Conservation (phyloP, 1,140 invertebrate species). For the Caenorhabditis latens region DNA sequence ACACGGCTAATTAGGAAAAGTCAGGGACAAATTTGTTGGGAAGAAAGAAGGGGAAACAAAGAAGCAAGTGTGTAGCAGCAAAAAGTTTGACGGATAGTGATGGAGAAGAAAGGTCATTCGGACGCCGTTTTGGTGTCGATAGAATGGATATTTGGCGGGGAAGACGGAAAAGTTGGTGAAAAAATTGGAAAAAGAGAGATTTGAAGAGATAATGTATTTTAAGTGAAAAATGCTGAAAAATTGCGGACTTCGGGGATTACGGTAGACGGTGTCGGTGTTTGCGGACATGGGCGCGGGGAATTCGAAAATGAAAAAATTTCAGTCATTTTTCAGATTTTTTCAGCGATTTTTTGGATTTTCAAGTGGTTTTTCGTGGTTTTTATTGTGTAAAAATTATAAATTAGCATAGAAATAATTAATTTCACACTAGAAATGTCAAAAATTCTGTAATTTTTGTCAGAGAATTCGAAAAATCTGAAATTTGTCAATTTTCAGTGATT, state of each 20-base stretch:
- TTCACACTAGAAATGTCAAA: no score
- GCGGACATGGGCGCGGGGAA: neutral
- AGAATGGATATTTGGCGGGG: neutral
- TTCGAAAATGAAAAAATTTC: no score
- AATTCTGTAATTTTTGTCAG: no score
- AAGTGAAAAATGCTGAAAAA: neutral
- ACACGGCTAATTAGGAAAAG: slow-evolving; percentile 32
- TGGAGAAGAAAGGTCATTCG: neutral
- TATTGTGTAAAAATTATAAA: no score
- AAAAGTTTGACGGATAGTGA: slow-evolving; percentile 32
- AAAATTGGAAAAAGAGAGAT: neutral
- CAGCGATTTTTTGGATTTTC: no score
- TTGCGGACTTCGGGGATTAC: neutral
- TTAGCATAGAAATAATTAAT: no score
- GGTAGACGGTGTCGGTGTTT: neutral
- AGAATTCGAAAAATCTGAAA: no score
- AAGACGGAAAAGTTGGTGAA: neutral
- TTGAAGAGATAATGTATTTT: neutral
- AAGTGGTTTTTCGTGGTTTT: no score
- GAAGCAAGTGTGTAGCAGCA: slow-evolving; percentile 4
- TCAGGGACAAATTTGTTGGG: slow-evolving; percentile 13
- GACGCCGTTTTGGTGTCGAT: neutral
- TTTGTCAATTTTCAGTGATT: no score
- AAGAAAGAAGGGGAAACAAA: neutral
- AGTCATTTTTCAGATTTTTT: no score